Conservation (phyloP, 2,797 vertebrate genomes). For the Anabacerthia variegaticeps region DNA sequence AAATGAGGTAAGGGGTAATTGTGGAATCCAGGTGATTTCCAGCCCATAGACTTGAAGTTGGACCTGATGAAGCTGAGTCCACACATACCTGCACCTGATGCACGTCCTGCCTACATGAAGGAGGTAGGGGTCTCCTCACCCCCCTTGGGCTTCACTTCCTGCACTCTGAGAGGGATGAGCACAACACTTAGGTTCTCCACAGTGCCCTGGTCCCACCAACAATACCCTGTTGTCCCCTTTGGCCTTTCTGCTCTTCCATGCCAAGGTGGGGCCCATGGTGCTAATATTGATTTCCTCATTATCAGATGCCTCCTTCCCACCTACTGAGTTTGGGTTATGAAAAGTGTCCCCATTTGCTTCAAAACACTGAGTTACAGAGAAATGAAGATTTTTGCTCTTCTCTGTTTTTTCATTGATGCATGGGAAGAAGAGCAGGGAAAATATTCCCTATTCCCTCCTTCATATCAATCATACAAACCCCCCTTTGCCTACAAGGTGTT, state of each 20-base stretch:
- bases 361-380: background rate
- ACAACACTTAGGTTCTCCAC: background rate
- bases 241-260: background rate
- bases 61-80: background rate
- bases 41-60: background rate
- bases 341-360: background rate
- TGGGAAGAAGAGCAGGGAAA: background rate
- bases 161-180: background rate
- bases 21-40: background rate
- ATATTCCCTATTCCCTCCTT: background rate
- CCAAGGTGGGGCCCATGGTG: background rate
- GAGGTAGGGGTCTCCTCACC: background rate
- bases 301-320: background rate
- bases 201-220: background rate
- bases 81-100: too few relatives aligned
- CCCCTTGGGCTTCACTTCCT: background rate
- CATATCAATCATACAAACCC: background rate
- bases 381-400: background rate
- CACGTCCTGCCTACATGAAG: background rate
- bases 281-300: background rate
- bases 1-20: background rate
- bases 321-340: background rate
- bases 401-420: background rate
- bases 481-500: background rate
- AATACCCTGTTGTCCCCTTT: background rate